A percentile compares a stretch with the other conserved stretches of the same genome.
Conservation (phyloP, 2,113 vertebrate genomes). For the Sapayoa aenigma region DNA sequence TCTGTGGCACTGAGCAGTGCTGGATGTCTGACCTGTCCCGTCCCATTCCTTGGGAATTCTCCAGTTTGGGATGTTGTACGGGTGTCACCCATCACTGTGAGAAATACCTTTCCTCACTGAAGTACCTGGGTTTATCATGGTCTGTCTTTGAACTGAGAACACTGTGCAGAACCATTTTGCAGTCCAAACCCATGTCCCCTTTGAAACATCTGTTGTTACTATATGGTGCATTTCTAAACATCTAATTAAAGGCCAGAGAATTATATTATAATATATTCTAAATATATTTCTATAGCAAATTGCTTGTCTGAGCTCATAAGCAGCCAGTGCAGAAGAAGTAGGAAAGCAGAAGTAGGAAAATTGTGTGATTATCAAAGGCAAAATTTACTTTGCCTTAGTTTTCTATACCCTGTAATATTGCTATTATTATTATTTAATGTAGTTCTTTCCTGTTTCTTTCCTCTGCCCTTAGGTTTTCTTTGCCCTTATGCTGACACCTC, state of each 20-base stretch:
- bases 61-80: background rate
- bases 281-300: background rate
- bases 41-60: background rate
- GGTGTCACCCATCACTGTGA: fast-evolving
- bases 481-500: slow-evolving; percentile 93
- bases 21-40: background rate
- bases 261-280: background rate
- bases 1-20: background rate
- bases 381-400: background rate
- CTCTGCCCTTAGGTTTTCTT: slow-evolving; percentile 84
- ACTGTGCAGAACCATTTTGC: background rate
- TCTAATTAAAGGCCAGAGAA: background rate
- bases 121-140: background rate
- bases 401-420: background rate
- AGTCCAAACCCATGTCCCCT: background rate
- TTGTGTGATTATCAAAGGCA: fast-evolving
- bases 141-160: background rate
- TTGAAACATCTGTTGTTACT: background rate
- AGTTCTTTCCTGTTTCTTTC: background rate
- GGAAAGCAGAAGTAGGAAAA: background rate
- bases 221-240: background rate
- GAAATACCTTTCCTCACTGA: background rate
- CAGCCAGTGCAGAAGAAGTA: background rate
- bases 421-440: background rate
- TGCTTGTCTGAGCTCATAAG: background rate